phyloP scores from a whole-genome alignment of 2,888 invertebrate genomes.

The Stramonita haemastoma region DNA sequence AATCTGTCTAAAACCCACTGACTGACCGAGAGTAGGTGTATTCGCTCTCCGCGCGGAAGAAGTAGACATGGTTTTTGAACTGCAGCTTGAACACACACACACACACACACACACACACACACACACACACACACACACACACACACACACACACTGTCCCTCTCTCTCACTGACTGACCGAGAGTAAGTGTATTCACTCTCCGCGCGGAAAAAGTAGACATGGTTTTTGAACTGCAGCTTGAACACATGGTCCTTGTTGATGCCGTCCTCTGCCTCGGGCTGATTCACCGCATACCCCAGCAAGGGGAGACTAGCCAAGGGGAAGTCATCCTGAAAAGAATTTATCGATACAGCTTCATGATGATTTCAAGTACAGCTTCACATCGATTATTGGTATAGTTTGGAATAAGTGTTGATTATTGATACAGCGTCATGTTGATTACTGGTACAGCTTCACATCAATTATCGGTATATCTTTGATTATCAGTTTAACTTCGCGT shows the following conservation, averaged over 20 bases:
- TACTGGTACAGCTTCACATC: too few species aligned
- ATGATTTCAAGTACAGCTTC: too few species aligned
- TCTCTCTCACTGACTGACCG: slow-evolving; percentile 80
- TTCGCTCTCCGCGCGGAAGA: slow-evolving; percentile 96
- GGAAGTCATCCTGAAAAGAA: slow-evolving; percentile 88
- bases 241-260: slow-evolving; percentile 96
- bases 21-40: slow-evolving; percentile 91
- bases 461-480: too few species aligned
- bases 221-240: slow-evolving; percentile 98
- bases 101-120: too few species aligned
- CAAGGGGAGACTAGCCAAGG: slow-evolving; percentile 91
- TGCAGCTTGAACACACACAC: slow-evolving; percentile 86
- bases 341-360: too few species aligned
- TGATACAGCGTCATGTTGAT: too few species aligned
- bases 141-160: neutral
- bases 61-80: slow-evolving; percentile 98
- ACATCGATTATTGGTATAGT: neutral
- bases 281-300: slow-evolving; percentile 83
- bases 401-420: neutral
- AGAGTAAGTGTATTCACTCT: slow-evolving; percentile 94
- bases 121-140: too few species aligned
- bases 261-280: slow-evolving; percentile 88
- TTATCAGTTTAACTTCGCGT: too few species aligned
- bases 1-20: too few species aligned
- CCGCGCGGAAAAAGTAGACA: slow-evolving; percentile 97